Evolutionary conservation across 2,113 vertebrate species (phyloP), one percentile per base, ranked within the genome.

Genomic region (Rhipidura dahli): DNA sequence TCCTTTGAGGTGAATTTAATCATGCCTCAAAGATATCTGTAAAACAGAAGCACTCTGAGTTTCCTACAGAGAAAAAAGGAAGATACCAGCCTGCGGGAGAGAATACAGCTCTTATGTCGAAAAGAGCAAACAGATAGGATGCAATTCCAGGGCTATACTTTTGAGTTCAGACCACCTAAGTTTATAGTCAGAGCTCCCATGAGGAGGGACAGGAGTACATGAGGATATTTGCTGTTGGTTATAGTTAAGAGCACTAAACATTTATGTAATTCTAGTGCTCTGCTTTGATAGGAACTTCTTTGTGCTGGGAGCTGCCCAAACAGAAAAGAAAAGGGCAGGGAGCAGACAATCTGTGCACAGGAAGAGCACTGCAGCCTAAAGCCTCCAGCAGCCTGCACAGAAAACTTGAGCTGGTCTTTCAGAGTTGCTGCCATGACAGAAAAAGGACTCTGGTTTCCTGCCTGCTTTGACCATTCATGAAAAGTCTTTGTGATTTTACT

Each of bases 11-110:
- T 60, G 54, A 81, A 71, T 89, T 93, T 89, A 89, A 91, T 91
- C 51, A 92, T 83, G 53, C 50, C 80, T 78, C 60, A 87, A 90
- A 94, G 60, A 93, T 80, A 82, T 87, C 57, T 93, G 91, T 82
- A 61, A 76, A 93, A 95, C 83, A 95, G 91, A 96, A 97, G 69
- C 61, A 72, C 49, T 95, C 78, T 19, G 44, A 82, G 37, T 79
- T 87, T 94, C 93, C 95, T 94, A 72, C 81, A 85, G 91, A 84
- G 94, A 92, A 96, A 89, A 94, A 94, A 95, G 86, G 86, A 94
- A 81, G 68, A 81, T 63, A 80, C 44, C 64, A 83, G 76, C 79
- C 76, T 75, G 42, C 3, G 4, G 69, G 54, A 78, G 21, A 94
- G 64, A 93, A 84, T 81, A 75, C 39, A 59, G 68, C 69, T 78